Conservation (phyloP, 2,888 invertebrate genomes). For the Temnothorax unifasciatus region DNA sequence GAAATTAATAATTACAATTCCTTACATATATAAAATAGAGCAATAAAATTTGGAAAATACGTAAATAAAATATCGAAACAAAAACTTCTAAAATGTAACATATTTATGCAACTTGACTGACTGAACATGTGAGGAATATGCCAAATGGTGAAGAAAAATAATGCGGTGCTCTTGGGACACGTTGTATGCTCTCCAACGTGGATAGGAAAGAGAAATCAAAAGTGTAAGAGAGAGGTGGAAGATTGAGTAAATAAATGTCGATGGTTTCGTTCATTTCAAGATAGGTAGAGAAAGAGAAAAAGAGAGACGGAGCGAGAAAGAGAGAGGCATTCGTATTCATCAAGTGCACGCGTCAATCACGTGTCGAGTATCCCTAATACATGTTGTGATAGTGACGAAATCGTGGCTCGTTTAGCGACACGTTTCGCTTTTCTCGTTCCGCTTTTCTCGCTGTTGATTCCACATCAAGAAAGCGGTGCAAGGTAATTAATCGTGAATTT, state of each 20-base stretch:
- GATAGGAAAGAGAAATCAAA: not conserved
- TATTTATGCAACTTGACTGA: not conserved
- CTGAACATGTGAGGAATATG: not conserved
- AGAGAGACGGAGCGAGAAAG: not conserved
- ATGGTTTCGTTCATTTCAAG: not conserved
- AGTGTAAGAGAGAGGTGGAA: not conserved
- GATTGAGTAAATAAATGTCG: not conserved
- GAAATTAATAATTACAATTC: not conserved
- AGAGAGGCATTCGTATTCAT: constrained; percentile 7
- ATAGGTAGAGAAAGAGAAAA: not conserved
- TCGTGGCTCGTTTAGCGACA: not conserved
- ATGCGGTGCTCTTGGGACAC: not conserved
- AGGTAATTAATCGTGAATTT: not conserved
- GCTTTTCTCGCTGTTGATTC: constrained; percentile 8
- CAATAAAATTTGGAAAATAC: not conserved
- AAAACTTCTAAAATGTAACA: not conserved
- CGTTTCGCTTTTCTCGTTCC: constrained; percentile 22
- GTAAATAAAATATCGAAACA: not conserved
- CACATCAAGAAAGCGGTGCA: not conserved
- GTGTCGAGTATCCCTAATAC: constrained; percentile 22
- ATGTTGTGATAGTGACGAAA: constrained; percentile 17
- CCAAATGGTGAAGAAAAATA: not conserved
- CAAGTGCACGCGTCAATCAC: constrained; percentile 7
- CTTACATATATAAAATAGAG: not conserved
- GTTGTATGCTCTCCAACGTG: not conserved